These are phyloP conservation scores for Stercorarius parasiticus DNA, from an alignment of 2,113 vertebrate species.

Conservation along the genomic window DNA sequence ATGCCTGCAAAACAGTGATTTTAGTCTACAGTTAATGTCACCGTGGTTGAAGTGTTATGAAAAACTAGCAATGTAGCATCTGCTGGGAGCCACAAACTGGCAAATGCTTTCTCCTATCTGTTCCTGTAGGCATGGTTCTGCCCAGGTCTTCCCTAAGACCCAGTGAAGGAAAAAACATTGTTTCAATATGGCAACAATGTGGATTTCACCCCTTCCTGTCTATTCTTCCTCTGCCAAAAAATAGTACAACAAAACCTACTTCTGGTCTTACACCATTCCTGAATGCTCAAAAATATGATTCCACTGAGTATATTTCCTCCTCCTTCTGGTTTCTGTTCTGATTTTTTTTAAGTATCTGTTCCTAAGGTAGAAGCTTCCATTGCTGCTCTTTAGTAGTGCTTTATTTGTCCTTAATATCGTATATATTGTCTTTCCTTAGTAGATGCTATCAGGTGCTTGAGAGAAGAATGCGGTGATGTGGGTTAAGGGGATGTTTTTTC, in stretches of 20 bases:
- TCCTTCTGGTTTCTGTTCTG: not conserved
- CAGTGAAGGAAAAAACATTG: not conserved
- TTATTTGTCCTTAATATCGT: not conserved
- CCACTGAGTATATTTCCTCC: not conserved
- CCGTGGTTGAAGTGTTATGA: not conserved
- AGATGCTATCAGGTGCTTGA: not conserved
- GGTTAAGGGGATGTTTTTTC: not conserved
- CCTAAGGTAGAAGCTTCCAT: not conserved
- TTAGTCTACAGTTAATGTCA: not conserved
- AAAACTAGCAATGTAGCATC: not conserved
- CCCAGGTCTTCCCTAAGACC: not conserved
- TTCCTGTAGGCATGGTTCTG: not conserved
- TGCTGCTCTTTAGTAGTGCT: not conserved
- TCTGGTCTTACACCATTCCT: not conserved
- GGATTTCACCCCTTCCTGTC: not conserved
- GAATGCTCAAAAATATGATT: not conserved
- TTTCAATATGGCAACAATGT: not conserved
- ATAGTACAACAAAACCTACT: not conserved
- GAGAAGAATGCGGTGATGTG: not conserved
- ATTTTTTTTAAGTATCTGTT: not conserved
- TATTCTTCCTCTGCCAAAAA: not conserved
- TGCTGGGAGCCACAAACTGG: not conserved
- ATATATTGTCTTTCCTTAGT: not conserved
- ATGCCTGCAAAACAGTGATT: not conserved
- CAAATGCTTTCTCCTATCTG: not conserved